Evolutionary conservation across 2,888 invertebrate genomes (phyloP), one percentile per base, ranked within the genome.

Genomic region (Aphidoletes aphidimyza): DNA sequence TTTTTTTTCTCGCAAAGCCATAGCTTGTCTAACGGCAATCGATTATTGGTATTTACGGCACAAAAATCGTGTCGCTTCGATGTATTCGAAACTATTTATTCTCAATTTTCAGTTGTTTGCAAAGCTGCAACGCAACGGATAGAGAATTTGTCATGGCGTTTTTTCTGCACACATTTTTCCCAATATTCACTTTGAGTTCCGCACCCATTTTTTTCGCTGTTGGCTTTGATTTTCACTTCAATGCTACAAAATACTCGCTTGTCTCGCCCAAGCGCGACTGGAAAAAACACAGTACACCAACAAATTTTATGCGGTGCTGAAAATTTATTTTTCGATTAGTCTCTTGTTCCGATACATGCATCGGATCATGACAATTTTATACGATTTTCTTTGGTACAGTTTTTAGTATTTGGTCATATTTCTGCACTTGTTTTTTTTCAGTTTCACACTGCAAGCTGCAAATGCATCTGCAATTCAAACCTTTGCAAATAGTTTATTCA

Each of bases 91-190:
- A 17, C 69, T 30, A 69, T 69, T 69, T 30, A 26, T 30, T 69
- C 69, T 69, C 30, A 69, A 69, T 69, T 69, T 69, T 30, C 69
- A 69, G 34, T 34, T 54, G 22, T 69, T 30, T 69, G 69, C 11
- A 2, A 14, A 69, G 2, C 0, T 14, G 2, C 30, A 30, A 11
- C 14, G 30, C 34, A 14, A 69, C 30, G 30, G 34, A 30, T 19
- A 26, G 17, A 11, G 30, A 69, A 69, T 69, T 69, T 69, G 30
- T 69, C 69, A 34, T 69, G 69, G 22, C 22, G n/a, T 47, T 9
- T 54, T 54, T 54, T 54, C 26, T 54, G 22, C 22, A 14, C 11
- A 22, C 54, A 19, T 47, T 17, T 14, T 47, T 19, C 11, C 8
- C 19, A 19, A 47, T 11, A 47, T 54, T 5, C 22, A 42, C 42